Evolutionary conservation across 2,888 invertebrate genomes (phyloP).

Genomic region (Mantis religiosa): DNA sequence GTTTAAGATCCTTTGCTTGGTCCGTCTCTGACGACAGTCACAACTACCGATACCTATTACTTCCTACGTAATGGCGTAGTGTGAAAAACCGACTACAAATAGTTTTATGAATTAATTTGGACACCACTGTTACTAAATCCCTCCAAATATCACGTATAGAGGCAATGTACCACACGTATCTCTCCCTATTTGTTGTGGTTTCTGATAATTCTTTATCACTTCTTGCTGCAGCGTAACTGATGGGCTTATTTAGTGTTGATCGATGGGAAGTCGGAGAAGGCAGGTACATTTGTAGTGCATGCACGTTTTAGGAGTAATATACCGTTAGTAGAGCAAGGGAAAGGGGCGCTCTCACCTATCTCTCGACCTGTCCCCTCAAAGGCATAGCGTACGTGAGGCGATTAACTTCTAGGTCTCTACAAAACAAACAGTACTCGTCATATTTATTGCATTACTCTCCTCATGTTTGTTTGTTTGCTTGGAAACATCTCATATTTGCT

Average conservation of each 20-base stretch:
- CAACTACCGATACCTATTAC: too few relatives aligned
- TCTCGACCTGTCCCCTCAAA: not conserved
- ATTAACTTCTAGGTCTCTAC: not conserved
- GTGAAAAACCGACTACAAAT: too few relatives aligned
- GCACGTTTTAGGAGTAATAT: not conserved
- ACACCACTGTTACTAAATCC: too few relatives aligned
- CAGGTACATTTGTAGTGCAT: not conserved
- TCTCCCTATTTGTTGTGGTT: not conserved
- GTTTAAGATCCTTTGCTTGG: too few relatives aligned
- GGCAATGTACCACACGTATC: not conserved
- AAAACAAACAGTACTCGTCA: not conserved
- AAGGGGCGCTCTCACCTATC: not conserved
- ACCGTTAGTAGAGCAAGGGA: not conserved
- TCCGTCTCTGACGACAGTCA: too few relatives aligned
- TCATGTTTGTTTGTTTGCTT: not conserved
- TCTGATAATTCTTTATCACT: not conserved
- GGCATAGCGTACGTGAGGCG: not conserved
- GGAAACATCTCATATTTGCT: not conserved
- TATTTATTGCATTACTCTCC: not conserved
- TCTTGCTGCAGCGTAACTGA: not conserved
- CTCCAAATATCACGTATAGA: too few relatives aligned
- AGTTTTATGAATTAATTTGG: too few relatives aligned
- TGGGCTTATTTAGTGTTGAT: conserved; percentile 4
- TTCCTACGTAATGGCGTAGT: too few relatives aligned
- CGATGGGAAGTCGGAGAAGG: not conserved